Evolutionary conservation across 2,797 vertebrate genomes (phyloP), one percentile per base, ranked within the genome.

Genomic region (Chloroceryle inda): DNA sequence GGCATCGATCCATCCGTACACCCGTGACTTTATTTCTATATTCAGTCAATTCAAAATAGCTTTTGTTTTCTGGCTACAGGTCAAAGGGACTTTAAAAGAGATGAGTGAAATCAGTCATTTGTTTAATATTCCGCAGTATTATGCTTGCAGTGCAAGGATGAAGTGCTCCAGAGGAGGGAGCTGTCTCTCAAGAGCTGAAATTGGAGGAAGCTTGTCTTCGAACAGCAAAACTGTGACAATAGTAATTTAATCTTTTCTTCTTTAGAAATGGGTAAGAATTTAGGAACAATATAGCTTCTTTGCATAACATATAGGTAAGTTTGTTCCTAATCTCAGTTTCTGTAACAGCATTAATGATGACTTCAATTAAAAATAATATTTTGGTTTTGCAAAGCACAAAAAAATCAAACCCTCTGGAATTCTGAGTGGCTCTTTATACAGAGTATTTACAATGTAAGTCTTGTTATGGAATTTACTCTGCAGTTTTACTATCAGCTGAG

Each of bases 111-210:
- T 85, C 44, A 11, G 42, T 35, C 6, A 26, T 63, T 73, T 56
- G 29, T 35, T 61, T 23, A 19, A 59, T 53, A 38, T 77, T 64
- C 23, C 33, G 9, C 24, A 23, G 56, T 24, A 6, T 31, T 11
- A 5, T 4, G 42, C 71, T 86, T 71, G 49, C 53, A 23, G 77
- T 89, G 92, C 62, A 77, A 69, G 63, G 37, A 59, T 22, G 14
- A 75, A 45, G 59, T 1, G 23, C 35, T 87, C 96, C 97, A 95
- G 93, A 71, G 81, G 96, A 96, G 96, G 97, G 95, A 95, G 96
- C 92, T 67, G 4, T 85, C 69, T 71, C 75, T 75, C 61, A 73
- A 37, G 15, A 73, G 6, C 71, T 76, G 55, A 66, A 20, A 5
- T 26, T n/a, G 24, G 38, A 38, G 29, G 27, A 27, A 67, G 11